Base-by-base conservation (phyloP, 2,797 vertebrate genomes). In the Paedocypris micromegethes region DNA sequence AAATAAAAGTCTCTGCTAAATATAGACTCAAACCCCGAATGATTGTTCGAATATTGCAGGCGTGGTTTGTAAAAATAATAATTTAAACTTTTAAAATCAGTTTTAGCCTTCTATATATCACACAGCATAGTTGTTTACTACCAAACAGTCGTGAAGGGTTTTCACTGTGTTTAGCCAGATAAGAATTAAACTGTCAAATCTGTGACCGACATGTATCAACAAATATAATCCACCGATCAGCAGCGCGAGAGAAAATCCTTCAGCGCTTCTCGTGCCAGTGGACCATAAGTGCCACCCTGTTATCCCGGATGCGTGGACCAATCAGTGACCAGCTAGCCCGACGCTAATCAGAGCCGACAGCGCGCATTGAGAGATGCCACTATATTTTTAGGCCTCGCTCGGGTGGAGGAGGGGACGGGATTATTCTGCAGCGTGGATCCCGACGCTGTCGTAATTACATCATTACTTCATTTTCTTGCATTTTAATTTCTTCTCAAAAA, bases 311-410 rank as follows among this genome's bases (percentile, higher is more conserved):
- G 78, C 72, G 78, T 62, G 9, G 43, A 8, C 59, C 43, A 62
- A 77, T 80, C 65, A 77, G 72, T 61, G 48, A 39, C 40, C 59
- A 52, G 53, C 64, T 76, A 55, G 59, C 55, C 37, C 46, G 51
- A 58, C 45, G 40, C 59, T 80, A 67, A 77, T 76, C 55, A 3
- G 61, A 72, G 65, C 48, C 45, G 75, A 67, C 74, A 69, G 44
- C 64, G 47, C 58, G 53, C 23, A 56, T 48, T 56, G 65, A 57
- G 39, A 59, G 38, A 58, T 23, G 41, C 72, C 5, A 41, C n/a
- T 52, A 47, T 65, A 62, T 63, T 68, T 68, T 66, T 67, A 62
- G 50, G 48, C 48, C 45, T 62, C 39, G 2, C 55, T 58, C 47
- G n/a, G 40, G 41, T 58, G 51, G 57, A 61, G 23, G 38, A 54